Evolutionary conservation across 1,140 invertebrate species (phyloP).

Genomic region (Camponotus floridanus): DNA sequence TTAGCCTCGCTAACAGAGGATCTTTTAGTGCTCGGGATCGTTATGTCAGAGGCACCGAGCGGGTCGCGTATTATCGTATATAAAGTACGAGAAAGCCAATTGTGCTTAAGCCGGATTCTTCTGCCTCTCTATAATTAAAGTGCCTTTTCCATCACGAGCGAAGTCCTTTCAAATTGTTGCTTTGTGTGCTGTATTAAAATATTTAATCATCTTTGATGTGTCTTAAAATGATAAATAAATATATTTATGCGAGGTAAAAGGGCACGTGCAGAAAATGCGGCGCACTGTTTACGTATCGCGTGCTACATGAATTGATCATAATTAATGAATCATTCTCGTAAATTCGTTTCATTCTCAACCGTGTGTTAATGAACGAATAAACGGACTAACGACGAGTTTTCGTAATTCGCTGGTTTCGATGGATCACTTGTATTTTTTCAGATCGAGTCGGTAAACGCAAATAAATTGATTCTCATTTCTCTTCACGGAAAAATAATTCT

Average conservation of each 20-base stretch:
- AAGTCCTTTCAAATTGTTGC: background rate
- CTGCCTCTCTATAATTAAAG: slow-evolving; percentile 37
- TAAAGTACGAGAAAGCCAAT: slow-evolving; percentile 63
- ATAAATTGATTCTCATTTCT: slow-evolving; percentile 31
- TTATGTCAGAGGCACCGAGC: slow-evolving; percentile 68
- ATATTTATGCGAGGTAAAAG: background rate
- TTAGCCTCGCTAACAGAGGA: slow-evolving; percentile 32
- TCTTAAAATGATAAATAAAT: slow-evolving; percentile 24
- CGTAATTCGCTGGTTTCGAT: background rate
- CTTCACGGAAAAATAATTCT: slow-evolving; percentile 25
- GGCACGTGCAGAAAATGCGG: background rate
- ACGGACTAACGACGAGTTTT: slow-evolving; percentile 35
- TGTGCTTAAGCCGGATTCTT: slow-evolving; percentile 39
- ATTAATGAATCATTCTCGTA: slow-evolving; percentile 47
- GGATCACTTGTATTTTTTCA: slow-evolving; percentile 14
- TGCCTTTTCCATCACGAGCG: background rate
- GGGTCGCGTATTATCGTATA: slow-evolving; percentile 62
- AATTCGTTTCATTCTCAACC: background rate
- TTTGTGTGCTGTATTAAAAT: background rate
- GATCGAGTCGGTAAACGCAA: slow-evolving; percentile 24
- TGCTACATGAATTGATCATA: background rate
- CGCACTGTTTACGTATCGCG: background rate
- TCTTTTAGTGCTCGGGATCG: slow-evolving; percentile 58
- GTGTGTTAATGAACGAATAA: slow-evolving; percentile 38
- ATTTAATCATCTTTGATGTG: background rate